Evolutionary conservation across 2,888 invertebrate species (phyloP), one percentile per base, ranked within the genome.

Genomic region (Dynastes grantii): DNA sequence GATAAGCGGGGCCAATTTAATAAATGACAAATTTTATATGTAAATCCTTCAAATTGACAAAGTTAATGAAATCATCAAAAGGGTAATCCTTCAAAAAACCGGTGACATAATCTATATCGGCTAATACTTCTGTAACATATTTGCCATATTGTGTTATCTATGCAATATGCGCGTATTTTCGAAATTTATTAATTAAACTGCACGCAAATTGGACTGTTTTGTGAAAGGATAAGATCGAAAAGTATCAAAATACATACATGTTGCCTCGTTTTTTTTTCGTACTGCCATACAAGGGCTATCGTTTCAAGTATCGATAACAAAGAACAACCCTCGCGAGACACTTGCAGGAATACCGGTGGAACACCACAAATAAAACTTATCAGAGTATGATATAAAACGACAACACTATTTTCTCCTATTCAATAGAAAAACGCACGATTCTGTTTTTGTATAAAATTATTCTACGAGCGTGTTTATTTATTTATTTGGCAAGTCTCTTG

Each of bases 321-420:
- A 75, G 73, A 75, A 63, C 73, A 75, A 75, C 73, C 73, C 73
- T 61, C 61, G 61, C 61, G 61, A 49, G 61, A 61, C 73, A 75
- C 68, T 68, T n/a, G 49, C 61, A 75, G 45, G 40, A 61, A 61
- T 40, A 37, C 45, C 40, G 27, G 22, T 29, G 45, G 27, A n/a
- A 75, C 73, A 75, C 61, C 49, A 75, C 61, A 75, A 61, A 29
- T 32, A 49, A 75, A 68, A 29, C 49, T 49, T 68, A 27, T 63
- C 51, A 68, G 51, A 3, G 49, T 45, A 29, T 63, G 45, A 13
- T 29, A 11, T 45, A 45, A 27, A 75, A 45, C 71, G 27, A 29
- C 73, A 13, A 29, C 73, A 75, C 73, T 27, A 40, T 61, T 61
- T 61, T 27, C 49, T 27, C 11, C 61, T 61, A 16, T 9, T 8